A percentile compares a stretch with the other conserved stretches of the same genome.
phyloP scores from a whole-genome alignment of 2,797 vertebrate species.

The Pseudotriccus pelzelni region DNA sequence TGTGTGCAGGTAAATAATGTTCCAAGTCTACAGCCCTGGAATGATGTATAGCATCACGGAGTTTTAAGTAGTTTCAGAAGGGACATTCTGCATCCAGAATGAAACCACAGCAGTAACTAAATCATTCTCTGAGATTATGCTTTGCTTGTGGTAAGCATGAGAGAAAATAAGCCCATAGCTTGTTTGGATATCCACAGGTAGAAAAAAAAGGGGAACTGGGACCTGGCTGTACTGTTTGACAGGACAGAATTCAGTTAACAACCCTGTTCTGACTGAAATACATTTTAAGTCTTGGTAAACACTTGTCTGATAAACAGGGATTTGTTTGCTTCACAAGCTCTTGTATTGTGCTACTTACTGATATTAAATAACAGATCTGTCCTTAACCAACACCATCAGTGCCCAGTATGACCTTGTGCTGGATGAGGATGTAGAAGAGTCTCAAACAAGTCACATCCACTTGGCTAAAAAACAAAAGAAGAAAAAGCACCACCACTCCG shows the following conservation, averaged over 20 bases:
- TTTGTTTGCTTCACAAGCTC: not conserved
- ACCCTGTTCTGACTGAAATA: not conserved
- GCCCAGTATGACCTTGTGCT: slow-evolving; percentile 90
- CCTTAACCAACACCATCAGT: slow-evolving; percentile 80
- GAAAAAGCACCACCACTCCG: slow-evolving; percentile 84
- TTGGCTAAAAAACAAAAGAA: slow-evolving; percentile 87
- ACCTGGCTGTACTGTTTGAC: not conserved
- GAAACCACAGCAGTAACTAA: not conserved
- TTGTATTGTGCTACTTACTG: not conserved
- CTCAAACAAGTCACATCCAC: slow-evolving; percentile 69
- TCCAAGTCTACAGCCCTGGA: not conserved
- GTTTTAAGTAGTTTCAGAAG: not conserved
- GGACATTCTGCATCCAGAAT: not conserved
- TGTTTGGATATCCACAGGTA: not conserved
- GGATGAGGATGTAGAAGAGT: slow-evolving; percentile 83
- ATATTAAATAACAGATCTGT: not conserved
- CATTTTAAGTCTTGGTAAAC: not conserved
- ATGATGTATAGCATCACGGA: not conserved
- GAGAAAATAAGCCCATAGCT: not conserved
- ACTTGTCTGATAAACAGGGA: not conserved
- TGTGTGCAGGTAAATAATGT: not conserved
- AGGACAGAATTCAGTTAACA: not conserved
- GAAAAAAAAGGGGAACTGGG: not conserved
- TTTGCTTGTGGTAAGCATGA: not conserved
- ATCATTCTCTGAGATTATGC: not conserved